Conservation (phyloP, 1,140 invertebrate genomes). For the Acyrthosiphon pisum region DNA sequence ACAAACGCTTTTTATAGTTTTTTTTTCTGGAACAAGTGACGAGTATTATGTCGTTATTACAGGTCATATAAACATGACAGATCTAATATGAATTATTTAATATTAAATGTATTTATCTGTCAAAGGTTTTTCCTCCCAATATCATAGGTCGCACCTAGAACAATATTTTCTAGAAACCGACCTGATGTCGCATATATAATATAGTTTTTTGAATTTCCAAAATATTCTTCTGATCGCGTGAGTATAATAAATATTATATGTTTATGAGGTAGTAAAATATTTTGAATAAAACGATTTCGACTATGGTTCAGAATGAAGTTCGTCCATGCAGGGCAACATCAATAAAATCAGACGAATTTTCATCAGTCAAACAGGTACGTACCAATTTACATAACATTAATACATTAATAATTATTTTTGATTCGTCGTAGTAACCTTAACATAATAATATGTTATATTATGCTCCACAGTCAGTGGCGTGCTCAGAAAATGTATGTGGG, state of each 20-base stretch:
- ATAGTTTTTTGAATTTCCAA: background rate
- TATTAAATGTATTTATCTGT: background rate
- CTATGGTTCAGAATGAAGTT: background rate
- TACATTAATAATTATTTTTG: background rate
- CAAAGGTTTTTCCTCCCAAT: background rate
- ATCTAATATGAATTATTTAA: too few species aligned
- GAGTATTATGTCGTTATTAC: background rate
- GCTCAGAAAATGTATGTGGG: too few species aligned
- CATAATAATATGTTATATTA: too few species aligned
- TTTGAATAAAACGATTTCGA: background rate
- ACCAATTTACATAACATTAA: background rate
- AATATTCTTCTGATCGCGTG: background rate
- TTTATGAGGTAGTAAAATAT: background rate
- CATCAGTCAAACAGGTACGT: background rate
- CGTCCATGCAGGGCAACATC: background rate
- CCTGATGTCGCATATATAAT: background rate
- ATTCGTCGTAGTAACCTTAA: too few species aligned
- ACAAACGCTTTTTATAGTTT: background rate
- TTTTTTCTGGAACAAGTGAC: background rate
- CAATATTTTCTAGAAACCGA: background rate
- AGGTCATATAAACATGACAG: too few species aligned
- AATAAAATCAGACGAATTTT: background rate
- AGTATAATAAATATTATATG: background rate
- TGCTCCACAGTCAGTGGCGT: too few species aligned
- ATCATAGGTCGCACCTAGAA: background rate